Evolutionary conservation across 2,888 invertebrate species (phyloP).

Genomic region (Aelia acuminata): DNA sequence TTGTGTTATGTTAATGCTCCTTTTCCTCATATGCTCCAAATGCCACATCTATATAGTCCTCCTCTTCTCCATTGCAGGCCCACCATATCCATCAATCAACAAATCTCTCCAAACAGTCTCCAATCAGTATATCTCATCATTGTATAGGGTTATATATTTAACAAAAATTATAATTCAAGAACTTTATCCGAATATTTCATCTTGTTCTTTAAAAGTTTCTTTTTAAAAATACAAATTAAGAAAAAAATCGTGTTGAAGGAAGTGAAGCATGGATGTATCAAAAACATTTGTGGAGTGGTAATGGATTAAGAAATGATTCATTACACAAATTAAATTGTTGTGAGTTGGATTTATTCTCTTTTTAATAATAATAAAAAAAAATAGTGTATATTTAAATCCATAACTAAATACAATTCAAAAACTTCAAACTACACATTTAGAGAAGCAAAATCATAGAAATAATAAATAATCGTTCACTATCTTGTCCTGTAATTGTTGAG

Average conservation of each 20-base stretch:
- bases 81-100: conserved; percentile 45
- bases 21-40: conserved; percentile 31
- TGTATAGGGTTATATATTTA: neutral
- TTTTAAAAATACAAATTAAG: conserved; percentile 1
- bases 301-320: conserved; percentile 55
- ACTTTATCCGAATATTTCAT: conserved; percentile 21
- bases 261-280: conserved; percentile 37
- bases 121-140: conserved; percentile 31
- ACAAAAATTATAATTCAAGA: neutral
- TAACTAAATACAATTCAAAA: conserved; percentile 48
- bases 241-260: conserved; percentile 28
- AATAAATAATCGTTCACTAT: conserved; percentile 65
- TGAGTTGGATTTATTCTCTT: conserved; percentile 66
- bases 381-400: conserved; percentile 39
- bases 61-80: conserved; percentile 55
- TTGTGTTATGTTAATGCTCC: conserved; percentile 52
- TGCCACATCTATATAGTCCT: conserved; percentile 38
- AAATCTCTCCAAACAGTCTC: conserved; percentile 14
- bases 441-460: conserved; percentile 58
- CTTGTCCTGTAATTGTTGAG: conserved; percentile 37
- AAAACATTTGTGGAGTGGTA: conserved; percentile 52
- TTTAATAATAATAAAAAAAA: conserved; percentile 59
- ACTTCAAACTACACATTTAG: conserved; percentile 39
- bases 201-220: neutral
- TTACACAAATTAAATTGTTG: conserved; percentile 64